Evolutionary conservation across 2,113 vertebrate species (phyloP).

Genomic region (Lophura nycthemera): DNA sequence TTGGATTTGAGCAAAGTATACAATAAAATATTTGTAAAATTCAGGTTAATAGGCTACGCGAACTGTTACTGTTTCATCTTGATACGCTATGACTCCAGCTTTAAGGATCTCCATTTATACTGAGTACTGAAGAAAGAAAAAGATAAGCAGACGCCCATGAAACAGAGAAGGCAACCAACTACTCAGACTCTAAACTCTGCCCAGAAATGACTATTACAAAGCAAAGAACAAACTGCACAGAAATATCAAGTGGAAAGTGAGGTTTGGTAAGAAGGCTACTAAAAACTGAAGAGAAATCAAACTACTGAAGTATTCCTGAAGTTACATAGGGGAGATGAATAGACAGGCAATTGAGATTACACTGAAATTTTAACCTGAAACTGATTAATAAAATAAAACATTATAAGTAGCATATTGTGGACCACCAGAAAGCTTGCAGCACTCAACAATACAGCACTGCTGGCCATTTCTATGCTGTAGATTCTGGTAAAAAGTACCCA

Average conservation of each 20-base stretch:
- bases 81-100: not conserved
- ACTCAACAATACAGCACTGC: not conserved
- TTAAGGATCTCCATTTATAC: not conserved
- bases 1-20: not conserved
- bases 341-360: not conserved
- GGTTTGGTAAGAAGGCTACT: not conserved
- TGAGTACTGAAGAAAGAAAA: not conserved
- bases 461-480: not conserved
- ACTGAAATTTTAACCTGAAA: not conserved
- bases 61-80: not conserved
- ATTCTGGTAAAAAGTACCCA: not conserved
- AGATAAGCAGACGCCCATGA: not conserved
- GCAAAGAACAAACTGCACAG: not conserved
- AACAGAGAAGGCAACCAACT: not conserved
- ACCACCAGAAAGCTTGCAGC: not conserved
- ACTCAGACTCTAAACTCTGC: not conserved
- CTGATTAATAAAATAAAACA: not conserved
- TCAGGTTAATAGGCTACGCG: not conserved
- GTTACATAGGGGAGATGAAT: accelerated
- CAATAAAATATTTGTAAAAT: not conserved
- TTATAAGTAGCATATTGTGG: not conserved
- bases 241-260: not conserved
- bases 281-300: not conserved
- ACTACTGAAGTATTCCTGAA: not conserved
- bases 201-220: not conserved